Percentiles rank a stretch among this genome's conserved stretches.
Evolutionary conservation across 2,113 vertebrate species (phyloP).

Genomic region (Todiramphus saurophagus): DNA sequence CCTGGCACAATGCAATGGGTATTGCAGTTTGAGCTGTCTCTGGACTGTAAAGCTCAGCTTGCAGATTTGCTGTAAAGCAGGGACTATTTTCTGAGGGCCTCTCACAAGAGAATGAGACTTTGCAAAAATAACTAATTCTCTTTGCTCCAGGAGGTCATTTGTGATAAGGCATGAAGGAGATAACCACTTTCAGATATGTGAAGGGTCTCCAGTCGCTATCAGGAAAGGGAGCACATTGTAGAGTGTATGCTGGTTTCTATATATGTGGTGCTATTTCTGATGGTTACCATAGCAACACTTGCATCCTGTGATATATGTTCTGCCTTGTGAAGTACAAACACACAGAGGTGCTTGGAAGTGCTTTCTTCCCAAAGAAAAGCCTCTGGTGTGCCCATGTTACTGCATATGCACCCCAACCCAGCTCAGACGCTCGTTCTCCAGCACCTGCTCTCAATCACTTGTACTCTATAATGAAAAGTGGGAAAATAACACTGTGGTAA

Average conservation of each 20-base stretch:
- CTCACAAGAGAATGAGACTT: not conserved
- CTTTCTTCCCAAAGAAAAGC: not conserved
- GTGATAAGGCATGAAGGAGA: not conserved
- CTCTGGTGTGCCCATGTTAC: not conserved
- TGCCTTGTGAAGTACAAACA: not conserved
- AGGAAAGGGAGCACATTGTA: not conserved
- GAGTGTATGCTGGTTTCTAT: not conserved
- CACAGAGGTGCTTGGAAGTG: not conserved
- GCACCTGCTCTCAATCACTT: not conserved
- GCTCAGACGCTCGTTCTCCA: not conserved
- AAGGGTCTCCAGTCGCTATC: not conserved
- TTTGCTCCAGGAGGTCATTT: not conserved
- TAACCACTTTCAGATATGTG: not conserved
- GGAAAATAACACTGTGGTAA: not conserved
- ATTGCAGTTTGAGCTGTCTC: not conserved
- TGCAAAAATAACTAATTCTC: not conserved
- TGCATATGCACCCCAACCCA: not conserved
- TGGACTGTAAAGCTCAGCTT: not conserved
- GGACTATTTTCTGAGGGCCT: not conserved
- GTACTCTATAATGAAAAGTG: rapidly evolving
- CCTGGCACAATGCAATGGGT: rapidly evolving
- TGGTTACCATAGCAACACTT: slow-evolving; percentile 4
- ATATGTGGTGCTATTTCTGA: not conserved
- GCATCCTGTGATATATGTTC: not conserved
- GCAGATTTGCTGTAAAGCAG: not conserved